Conservation (phyloP, 2,113 vertebrate species). For the Tringa solitaria region DNA sequence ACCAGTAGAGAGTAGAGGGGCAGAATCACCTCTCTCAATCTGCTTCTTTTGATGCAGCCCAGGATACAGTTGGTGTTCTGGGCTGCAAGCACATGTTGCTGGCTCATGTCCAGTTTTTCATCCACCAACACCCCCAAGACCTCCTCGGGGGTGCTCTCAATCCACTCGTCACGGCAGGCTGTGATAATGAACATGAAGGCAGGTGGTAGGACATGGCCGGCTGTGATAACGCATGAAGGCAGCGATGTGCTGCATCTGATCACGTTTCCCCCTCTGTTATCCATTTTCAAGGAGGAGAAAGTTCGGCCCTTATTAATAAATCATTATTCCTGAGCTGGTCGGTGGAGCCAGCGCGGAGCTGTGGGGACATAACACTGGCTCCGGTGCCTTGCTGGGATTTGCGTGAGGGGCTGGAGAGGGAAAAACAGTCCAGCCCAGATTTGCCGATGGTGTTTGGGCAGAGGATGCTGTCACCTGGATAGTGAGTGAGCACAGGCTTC, state of each 20-base stretch:
- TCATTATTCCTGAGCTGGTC: neutral
- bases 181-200: neutral
- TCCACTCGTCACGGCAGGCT: neutral
- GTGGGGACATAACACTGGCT: accelerated
- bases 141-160: neutral
- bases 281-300: neutral
- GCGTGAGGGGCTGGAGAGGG: no score
- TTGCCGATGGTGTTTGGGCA: accelerated
- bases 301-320: neutral
- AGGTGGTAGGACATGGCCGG: no score
- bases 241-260: neutral
- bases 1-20: neutral
- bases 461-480: neutral
- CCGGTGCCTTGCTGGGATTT: no score
- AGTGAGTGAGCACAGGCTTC: neutral
- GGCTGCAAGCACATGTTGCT: neutral
- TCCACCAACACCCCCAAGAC: neutral
- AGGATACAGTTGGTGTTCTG: neutral
- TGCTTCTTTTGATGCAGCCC: neutral
- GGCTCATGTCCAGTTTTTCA: neutral
- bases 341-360: neutral
- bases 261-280: accelerated
- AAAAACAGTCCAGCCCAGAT: neutral
- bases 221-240: neutral
- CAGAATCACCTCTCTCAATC: neutral